Base-by-base conservation (phyloP, 2,113 vertebrate species). In the Podiceps cristatus region DNA sequence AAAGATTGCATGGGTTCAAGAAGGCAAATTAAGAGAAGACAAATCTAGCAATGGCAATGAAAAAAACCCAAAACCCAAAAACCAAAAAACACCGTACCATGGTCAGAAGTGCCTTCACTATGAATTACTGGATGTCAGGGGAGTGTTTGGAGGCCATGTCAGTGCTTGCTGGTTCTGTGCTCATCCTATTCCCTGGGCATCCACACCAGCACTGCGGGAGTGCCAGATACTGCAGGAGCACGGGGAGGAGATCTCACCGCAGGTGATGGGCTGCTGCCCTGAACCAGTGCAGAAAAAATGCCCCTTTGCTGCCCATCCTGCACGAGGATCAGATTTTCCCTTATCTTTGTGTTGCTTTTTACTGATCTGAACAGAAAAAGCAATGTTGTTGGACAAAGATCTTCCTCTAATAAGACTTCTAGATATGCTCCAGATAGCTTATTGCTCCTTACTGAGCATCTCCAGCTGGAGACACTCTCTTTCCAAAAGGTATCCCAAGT, bases 161-260 rank as follows among this genome's bases (percentile, higher is more conserved):
- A n/a, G 42, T 76, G 24, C 42, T 62, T 53, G 25, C 28, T 68
- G 28, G 23, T 52, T 81, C 71, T 50, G 28, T 52, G 25, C 10
- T 59, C 23, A 35, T 11, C 6, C 9, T 66, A 1, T 12, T 78
- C 25, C 3, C 27, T 68, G 40, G 42, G 13, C 37, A 50, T 25
- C 40, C 1, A 1, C 53, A 40, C 35, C 0, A 1, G 40, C n/a
- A 37, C 31, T 45, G 18, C 2, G 73, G 73, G 16, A 77, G 20
- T 28, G 59, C 9, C 10, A 37, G 44, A 23, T 28, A 28, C 50
- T 1, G 1, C 69, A 82, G 71, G 33, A 52, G 23, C 33, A 53
- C 29, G 35, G 25, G 53, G 44, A 66, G 9, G 56, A 90, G 14
- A 52, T 29, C 44, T 76, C 22, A 50, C 25, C 1, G 5, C 52